Percentiles rank a stretch among this genome's conserved stretches.
Evolutionary conservation across 2,113 vertebrate genomes (phyloP).

Genomic region (Mustela lutreola): DNA sequence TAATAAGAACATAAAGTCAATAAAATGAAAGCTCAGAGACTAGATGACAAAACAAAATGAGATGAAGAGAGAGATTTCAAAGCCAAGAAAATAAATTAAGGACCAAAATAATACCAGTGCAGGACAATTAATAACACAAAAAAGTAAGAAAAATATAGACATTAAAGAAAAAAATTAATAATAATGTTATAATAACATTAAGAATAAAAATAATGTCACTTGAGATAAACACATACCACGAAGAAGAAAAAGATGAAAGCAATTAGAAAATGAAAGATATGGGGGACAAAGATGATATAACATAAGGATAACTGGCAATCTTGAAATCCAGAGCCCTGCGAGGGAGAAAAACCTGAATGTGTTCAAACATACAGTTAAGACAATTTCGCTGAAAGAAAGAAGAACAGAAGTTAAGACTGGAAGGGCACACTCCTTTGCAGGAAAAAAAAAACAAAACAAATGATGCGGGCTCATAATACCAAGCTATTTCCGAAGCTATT

Average conservation of each 20-base stretch:
- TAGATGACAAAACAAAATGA: conserved; percentile 7
- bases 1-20: neutral
- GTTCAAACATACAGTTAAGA: neutral
- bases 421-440: neutral
- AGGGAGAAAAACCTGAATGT: neutral
- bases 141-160: neutral
- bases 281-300: neutral
- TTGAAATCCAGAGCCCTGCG: neutral
- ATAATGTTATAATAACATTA: neutral
- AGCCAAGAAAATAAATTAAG: conserved; percentile 25
- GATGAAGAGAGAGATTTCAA: neutral
- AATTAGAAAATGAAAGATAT: neutral
- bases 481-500: neutral
- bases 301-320: neutral
- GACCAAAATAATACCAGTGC: neutral
- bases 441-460: neutral
- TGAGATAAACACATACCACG: neutral
- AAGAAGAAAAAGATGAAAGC: conserved; percentile 34
- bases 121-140: conserved; percentile 9
- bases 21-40: conserved; percentile 44
- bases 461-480: neutral
- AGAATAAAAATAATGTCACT: neutral
- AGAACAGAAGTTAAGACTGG: conserved; percentile 3
- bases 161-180: neutral
- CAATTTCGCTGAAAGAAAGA: neutral